A percentile compares a stretch with the other conserved stretches of the same genome.
These are phyloP conservation scores for Coelinius sp. DNA, from an alignment of 2,888 invertebrate genomes.

Conservation along the genomic window DNA sequence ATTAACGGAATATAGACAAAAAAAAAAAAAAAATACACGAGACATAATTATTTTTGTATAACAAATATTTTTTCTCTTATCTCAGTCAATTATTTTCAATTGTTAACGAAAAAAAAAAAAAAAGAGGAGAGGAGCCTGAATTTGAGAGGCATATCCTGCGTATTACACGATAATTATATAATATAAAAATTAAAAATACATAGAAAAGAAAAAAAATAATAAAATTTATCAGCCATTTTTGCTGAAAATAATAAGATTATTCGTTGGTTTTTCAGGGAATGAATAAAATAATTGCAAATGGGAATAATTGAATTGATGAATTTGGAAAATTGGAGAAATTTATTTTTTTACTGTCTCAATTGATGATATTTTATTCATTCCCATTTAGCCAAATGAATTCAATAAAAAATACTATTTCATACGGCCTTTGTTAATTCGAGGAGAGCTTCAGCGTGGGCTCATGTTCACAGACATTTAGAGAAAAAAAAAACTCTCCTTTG, in stretches of 20 bases:
- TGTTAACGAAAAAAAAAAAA: not conserved
- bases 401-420: slow-evolving; percentile 24
- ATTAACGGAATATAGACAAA: slow-evolving; percentile 19
- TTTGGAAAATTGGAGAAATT: not conserved
- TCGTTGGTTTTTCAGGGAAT: not conserved
- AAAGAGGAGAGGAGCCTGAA: not conserved
- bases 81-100: slow-evolving; percentile 21
- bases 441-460: not conserved
- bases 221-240: not conserved
- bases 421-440: slow-evolving; percentile 20
- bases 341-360: not conserved
- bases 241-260: not conserved
- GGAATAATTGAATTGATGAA: not conserved
- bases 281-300: not conserved
- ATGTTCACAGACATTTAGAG: slow-evolving; percentile 2
- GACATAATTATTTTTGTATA: slow-evolving; percentile 26
- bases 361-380: slow-evolving; percentile 15
- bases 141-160: not conserved
- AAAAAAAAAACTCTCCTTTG: slow-evolving; percentile 28
- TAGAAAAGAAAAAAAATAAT: slow-evolving; percentile 4
- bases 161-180: not conserved
- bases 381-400: slow-evolving; percentile 12
- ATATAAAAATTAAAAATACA: slow-evolving; percentile 5
- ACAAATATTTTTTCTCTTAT: slow-evolving; percentile 17
- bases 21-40: slow-evolving; percentile 22